Percentiles rank a stretch among this genome's conserved stretches.
These are phyloP conservation scores for Arrhamphus sclerolepis DNA, from an alignment of 2,797 vertebrate genomes.

Conservation along the genomic window DNA sequence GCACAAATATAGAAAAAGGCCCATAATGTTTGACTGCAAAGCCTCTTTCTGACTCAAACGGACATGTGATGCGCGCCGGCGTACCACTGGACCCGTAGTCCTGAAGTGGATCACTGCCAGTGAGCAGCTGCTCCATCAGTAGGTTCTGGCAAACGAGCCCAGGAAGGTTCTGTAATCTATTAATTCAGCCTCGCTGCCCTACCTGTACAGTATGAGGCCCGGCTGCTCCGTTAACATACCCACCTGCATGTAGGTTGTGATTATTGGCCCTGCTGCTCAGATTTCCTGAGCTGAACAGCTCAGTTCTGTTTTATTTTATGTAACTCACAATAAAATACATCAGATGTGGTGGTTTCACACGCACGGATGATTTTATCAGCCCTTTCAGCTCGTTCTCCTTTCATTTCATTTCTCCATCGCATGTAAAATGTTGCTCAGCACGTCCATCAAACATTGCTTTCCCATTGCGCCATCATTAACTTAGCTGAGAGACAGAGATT, in stretches of 20 bases:
- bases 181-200: constrained; percentile 67
- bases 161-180: constrained; percentile 62
- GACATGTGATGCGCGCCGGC: constrained; percentile 1
- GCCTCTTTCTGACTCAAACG: no score
- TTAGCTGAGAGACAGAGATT: no score
- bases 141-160: constrained; percentile 53
- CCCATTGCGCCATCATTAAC: no score
- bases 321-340: neutral
- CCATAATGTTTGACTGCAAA: no score
- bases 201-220: constrained; percentile 21
- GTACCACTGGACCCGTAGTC: constrained; percentile 6
- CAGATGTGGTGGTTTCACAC: no score
- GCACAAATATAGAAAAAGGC: no score
- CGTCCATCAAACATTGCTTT: no score
- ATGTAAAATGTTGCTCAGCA: no score
- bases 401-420: no score
- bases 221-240: neutral
- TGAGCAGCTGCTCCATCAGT: constrained; percentile 72
- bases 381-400: no score
- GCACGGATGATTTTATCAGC: no score
- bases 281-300: constrained; percentile 3
- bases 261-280: neutral
- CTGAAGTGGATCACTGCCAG: constrained; percentile 50
- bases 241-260: neutral
- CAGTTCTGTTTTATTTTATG: neutral